Evolutionary conservation across 2,797 vertebrate species (phyloP).

Genomic region (Propithecus perrieri): DNA sequence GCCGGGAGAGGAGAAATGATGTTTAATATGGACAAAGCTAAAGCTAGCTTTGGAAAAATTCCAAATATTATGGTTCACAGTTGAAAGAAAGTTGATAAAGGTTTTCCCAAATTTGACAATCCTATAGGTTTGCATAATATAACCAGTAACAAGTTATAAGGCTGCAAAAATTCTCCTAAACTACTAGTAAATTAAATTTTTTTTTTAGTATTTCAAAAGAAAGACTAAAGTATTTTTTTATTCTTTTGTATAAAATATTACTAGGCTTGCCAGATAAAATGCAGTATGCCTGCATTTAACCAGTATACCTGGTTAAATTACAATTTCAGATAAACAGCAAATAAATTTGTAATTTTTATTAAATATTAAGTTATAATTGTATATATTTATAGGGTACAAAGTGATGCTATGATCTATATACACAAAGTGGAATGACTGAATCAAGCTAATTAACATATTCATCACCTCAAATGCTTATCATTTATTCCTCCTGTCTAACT

Average conservation of each 20-base stretch:
- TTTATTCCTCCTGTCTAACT: neutral
- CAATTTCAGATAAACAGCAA: conserved; percentile 40
- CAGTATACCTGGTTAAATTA: neutral
- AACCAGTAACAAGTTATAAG: neutral
- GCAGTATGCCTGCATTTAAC: neutral
- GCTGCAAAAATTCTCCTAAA: neutral
- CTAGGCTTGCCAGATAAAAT: neutral
- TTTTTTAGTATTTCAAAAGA: neutral
- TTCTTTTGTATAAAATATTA: conserved; percentile 33
- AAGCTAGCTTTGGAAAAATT: neutral
- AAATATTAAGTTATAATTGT: neutral
- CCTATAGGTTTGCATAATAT: neutral
- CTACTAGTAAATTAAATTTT: neutral
- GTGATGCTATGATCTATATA: neutral
- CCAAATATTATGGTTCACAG: neutral
- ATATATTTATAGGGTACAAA: neutral
- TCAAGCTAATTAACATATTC: neutral
- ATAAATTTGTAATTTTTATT: neutral
- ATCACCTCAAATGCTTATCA: neutral
- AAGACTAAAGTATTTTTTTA: neutral
- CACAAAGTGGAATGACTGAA: neutral
- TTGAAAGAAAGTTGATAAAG: neutral
- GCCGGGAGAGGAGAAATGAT: neutral
- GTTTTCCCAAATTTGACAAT: conserved; percentile 24
- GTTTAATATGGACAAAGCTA: neutral